These are phyloP conservation scores for Clunio marinus DNA, from an alignment of 2,888 invertebrate genomes.

Conservation along the genomic window DNA sequence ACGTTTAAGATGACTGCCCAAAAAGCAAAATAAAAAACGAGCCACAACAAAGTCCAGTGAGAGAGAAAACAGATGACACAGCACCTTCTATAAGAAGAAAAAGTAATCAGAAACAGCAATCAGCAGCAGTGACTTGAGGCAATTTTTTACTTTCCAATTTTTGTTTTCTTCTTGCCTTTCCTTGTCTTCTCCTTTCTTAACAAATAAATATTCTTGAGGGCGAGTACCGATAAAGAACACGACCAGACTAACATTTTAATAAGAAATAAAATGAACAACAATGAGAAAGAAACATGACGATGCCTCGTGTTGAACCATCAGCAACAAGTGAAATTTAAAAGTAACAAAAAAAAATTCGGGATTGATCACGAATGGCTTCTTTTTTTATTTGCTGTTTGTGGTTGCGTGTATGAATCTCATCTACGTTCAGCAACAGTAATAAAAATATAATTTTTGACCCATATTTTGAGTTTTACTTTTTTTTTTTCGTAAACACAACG, in stretches of 20 bases:
- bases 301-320: not conserved
- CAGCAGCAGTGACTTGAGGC: constrained; percentile 20
- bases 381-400: constrained; percentile 7
- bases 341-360: too few species aligned
- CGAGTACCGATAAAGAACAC: too few species aligned
- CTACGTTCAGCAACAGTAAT: not conserved
- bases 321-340: not conserved
- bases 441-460: constrained; percentile 33
- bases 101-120: constrained; percentile 19
- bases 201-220: not conserved
- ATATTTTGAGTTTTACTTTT: constrained; percentile 39
- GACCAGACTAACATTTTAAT: too few species aligned
- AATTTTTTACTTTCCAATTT: constrained; percentile 34
- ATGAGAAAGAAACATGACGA: too few species aligned
- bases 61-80: constrained; percentile 21
- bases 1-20: not conserved
- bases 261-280: too few species aligned
- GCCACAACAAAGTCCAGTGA: not conserved
- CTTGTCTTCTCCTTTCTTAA: not conserved
- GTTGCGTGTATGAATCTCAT: not conserved
- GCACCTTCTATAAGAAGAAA: not conserved
- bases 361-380: too few species aligned
- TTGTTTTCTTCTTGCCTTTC: constrained; percentile 9
- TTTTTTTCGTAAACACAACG: constrained; percentile 28
- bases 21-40: not conserved